phyloP scores from a whole-genome alignment of 1,140 invertebrate species.

The Pectinophora gossypiella region DNA sequence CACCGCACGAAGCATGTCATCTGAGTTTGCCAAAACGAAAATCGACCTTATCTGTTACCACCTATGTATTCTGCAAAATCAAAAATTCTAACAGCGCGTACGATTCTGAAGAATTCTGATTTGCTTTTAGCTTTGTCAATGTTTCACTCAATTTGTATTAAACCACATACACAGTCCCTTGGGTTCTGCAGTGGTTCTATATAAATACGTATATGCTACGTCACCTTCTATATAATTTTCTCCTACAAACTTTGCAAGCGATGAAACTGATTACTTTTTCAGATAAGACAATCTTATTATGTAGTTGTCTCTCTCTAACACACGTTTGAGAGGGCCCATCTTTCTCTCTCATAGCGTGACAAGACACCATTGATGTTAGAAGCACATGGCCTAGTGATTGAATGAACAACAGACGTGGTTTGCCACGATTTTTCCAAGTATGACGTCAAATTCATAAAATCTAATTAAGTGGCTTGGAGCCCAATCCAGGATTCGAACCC shows the following conservation, averaged over 20 bases:
- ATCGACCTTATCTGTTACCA: no score
- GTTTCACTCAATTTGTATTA: no score
- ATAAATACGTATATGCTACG: no score
- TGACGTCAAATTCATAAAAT: not conserved
- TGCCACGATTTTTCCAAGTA: not conserved
- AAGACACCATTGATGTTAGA: constrained; percentile 19
- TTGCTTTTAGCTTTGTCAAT: no score
- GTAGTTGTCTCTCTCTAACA: constrained; percentile 10
- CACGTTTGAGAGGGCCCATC: not conserved
- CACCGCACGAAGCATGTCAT: no score
- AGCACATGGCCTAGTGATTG: constrained; percentile 18
- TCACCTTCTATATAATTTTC: no score
- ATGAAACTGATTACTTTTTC: not conserved
- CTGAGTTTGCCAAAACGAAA: no score
- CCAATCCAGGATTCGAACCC: not conserved
- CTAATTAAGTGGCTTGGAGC: not conserved
- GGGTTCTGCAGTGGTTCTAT: no score
- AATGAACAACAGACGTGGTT: constrained; percentile 5
- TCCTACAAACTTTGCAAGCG: not conserved
- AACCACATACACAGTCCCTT: no score
- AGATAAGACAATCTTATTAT: constrained; percentile 5
- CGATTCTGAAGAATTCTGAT: no score
- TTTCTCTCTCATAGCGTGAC: constrained; percentile 21
- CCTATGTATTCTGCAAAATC: no score
- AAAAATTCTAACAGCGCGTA: no score